Evolutionary conservation across 1,140 invertebrate species (phyloP), one percentile per base, ranked within the genome.

Genomic region (Plodia interpunctella): DNA sequence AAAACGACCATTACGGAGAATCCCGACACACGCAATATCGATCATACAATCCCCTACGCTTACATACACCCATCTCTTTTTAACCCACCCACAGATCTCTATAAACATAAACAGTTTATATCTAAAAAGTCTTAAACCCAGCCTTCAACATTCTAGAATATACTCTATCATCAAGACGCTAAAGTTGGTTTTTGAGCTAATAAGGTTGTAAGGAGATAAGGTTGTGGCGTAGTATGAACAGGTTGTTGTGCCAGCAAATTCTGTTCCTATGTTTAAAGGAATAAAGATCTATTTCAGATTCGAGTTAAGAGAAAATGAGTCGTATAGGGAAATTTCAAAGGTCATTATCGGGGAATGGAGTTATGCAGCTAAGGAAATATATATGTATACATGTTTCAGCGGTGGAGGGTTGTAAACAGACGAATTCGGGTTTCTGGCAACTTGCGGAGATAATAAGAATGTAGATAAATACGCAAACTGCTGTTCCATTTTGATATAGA

Each of bases 261-360:
- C 78, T 81, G 82, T 76, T 78, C 75, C 62, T 78, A 75, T 77
- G 68, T 85, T 88, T 87, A 87, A 88, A 83, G 85, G 83, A 85
- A 88, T 88, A 88, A 87, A 85, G 85, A 87, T 88, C 79, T 88
- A 83, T 88, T 88, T 87, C 80, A 86, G 63, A 58, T 67, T 60
- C 30, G 77, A 70, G 77, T 72, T 84, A 75, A 77, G 64, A 78
- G 78, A 87, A 83, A 88, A 84, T 88, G 77, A 77, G 72, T 80
- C 63, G 66, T 80, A 77, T 78, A 73, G 70, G 61, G 66, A 63
- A 74, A 76, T 74, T 79, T 74, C 70, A 81, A 71, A 67, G 74
- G 68, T 59, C 65, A 72, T 78, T 79, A 80, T 85, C 62, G 75
- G 72, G 62, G 63, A 56, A 44, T 66, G 49, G 18, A 25, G 52